Evolutionary conservation across 2,888 invertebrate genomes (phyloP), one percentile per base, ranked within the genome.

Genomic region (Meliscaeva auricollis): DNA sequence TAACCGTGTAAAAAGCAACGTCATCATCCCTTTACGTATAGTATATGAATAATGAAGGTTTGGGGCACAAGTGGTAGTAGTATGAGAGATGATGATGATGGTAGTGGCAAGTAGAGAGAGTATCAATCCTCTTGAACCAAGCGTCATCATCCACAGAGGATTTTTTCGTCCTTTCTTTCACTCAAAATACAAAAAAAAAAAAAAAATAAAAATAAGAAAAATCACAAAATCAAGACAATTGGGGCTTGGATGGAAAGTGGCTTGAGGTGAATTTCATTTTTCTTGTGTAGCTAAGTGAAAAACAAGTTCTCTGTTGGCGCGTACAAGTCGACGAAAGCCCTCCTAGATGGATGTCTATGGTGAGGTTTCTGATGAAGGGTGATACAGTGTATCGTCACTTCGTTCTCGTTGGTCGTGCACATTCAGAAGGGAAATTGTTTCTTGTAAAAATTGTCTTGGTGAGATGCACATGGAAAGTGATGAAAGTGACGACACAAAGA

Each of bases 1-100:
- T 75, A 15, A 66, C 30, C 50, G 54, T 76, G 79, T 75, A 80
- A 76, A 72, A 75, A 79, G 80, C 84, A 84, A 50, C 80, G 84
- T 84, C 84, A 84, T 84, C 84, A 76, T 80, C 75, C 78, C 83
- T 79, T 68, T 66, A 62, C 11, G 66, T 62, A 50, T 48, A n/a
- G 35, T 13, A 38, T 35, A 17, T 44, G 50, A 48, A 3, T 20
- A 32, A 15, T 56, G 46, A 38, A 35, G 13, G 62, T 58, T 70
- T 44, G 73, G 20, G 56, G 46, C 13, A n/a, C 48, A 32, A 54
- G 68, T 15, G 17, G 30, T 26, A 17, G 20, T 1, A 20, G 1
- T 32, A 50, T 35, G 20, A 52, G 41, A 58, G 22, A 26, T 17
- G 60, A 41, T 13, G 20, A n/a, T 26, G 4, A 6, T 15, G 7